Evolutionary conservation across 2,797 vertebrate species (phyloP).

Genomic region (Melopsittacus undulatus): DNA sequence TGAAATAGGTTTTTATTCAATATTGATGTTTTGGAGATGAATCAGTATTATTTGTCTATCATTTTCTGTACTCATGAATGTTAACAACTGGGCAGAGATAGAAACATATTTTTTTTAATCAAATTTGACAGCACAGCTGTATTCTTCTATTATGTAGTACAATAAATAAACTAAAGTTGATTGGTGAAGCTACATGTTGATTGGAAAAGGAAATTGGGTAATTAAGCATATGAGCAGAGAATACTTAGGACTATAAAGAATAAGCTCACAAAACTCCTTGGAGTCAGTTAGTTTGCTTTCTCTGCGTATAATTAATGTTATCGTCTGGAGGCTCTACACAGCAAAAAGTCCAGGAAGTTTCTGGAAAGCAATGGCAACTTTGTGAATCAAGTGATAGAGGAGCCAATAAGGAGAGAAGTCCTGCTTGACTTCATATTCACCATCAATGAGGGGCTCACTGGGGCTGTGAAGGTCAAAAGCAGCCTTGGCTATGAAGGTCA

Average conservation of each 20-base stretch:
- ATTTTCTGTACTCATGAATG: background rate
- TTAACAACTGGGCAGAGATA: background rate
- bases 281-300: background rate
- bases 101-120: background rate
- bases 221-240: background rate
- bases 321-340: background rate
- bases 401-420: background rate
- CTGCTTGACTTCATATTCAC: background rate
- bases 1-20: background rate
- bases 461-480: background rate
- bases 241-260: background rate
- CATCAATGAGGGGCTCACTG: too few relatives aligned
- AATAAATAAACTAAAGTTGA: background rate
- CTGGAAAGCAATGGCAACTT: background rate
- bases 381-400: background rate
- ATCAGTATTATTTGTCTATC: background rate
- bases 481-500: background rate
- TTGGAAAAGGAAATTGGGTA: constrained; percentile 7
- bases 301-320: background rate
- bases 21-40: background rate
- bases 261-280: background rate
- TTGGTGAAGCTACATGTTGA: background rate
- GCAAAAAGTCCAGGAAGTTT: background rate
- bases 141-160: background rate
- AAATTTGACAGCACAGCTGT: background rate